phyloP scores from a whole-genome alignment of 2,113 vertebrate genomes.

The Alexandromys fortis region DNA sequence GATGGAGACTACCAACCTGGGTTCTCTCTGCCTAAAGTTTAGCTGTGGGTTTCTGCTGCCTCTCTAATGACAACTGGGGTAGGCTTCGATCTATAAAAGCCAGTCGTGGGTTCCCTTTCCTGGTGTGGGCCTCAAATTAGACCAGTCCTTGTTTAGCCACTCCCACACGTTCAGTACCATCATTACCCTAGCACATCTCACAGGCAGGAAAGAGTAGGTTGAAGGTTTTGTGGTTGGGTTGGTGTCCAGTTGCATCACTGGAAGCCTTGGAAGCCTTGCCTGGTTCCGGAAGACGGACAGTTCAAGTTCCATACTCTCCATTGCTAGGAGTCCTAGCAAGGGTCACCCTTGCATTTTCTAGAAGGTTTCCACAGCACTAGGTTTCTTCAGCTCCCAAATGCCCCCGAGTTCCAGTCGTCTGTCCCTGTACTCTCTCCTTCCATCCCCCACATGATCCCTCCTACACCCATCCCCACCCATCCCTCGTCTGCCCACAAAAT shows the following conservation, averaged over 20 bases:
- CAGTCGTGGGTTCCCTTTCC: not conserved
- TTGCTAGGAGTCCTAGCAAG: not conserved
- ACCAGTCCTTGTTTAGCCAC: not conserved
- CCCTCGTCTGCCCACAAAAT: not conserved
- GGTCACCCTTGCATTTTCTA: not conserved
- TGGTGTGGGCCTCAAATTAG: not conserved
- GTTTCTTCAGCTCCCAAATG: not conserved
- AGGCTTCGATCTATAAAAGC: too few relatives aligned
- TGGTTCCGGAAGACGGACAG: not conserved
- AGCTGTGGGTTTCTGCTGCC: too few relatives aligned
- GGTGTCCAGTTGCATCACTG: not conserved
- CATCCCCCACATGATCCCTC: not conserved
- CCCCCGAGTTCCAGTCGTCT: not conserved
- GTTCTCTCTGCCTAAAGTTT: too few relatives aligned
- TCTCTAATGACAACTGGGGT: too few relatives aligned
- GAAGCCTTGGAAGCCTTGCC: not conserved
- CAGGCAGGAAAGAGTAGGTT: not conserved
- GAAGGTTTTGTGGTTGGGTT: not conserved
- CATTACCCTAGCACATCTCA: not conserved
- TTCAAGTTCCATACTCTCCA: not conserved
- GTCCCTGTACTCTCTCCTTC: not conserved
- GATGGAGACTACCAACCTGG: too few relatives aligned
- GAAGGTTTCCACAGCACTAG: not conserved
- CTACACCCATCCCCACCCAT: not conserved
- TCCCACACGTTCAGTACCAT: not conserved